Conservation (phyloP, 1,140 invertebrate genomes). For the Brachionus rubens region DNA sequence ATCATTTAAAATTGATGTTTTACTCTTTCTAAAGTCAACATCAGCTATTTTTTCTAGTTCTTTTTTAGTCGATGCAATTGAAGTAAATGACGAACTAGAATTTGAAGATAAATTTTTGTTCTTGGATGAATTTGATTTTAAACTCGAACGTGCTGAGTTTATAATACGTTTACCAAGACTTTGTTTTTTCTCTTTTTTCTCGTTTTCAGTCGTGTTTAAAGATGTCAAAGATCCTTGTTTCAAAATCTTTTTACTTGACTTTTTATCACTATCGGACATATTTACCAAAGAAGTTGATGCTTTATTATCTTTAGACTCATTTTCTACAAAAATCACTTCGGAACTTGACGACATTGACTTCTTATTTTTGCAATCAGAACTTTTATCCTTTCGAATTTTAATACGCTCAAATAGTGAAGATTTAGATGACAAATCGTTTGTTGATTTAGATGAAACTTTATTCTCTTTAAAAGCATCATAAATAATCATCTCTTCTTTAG, state of each 20-base stretch:
- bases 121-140: not conserved
- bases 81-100: not conserved
- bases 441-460: not conserved
- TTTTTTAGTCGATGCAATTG: not conserved
- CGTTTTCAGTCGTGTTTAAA: not conserved
- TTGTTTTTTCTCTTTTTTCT: slow-evolving; percentile 23
- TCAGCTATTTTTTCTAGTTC: slow-evolving; percentile 12
- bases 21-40: slow-evolving; percentile 11
- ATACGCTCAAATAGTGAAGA: slow-evolving; percentile 3
- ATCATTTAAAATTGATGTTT: not conserved
- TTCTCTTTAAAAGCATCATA: slow-evolving; percentile 11
- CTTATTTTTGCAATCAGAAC: not conserved
- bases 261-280: not conserved
- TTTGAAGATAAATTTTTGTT: not conserved
- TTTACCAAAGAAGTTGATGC: slow-evolving; percentile 25
- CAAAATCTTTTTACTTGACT: not conserved
- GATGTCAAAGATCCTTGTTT: not conserved
- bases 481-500: not conserved
- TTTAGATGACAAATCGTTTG: not conserved
- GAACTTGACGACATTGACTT: not conserved
- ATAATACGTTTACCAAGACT: slow-evolving; percentile 28
- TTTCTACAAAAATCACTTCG: not conserved
- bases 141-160: slow-evolving; percentile 25
- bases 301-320: not conserved
- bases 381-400: not conserved